These are phyloP conservation scores for Lepisosteus osseus DNA, from an alignment of 2,113 vertebrate genomes.

Conservation along the genomic window DNA sequence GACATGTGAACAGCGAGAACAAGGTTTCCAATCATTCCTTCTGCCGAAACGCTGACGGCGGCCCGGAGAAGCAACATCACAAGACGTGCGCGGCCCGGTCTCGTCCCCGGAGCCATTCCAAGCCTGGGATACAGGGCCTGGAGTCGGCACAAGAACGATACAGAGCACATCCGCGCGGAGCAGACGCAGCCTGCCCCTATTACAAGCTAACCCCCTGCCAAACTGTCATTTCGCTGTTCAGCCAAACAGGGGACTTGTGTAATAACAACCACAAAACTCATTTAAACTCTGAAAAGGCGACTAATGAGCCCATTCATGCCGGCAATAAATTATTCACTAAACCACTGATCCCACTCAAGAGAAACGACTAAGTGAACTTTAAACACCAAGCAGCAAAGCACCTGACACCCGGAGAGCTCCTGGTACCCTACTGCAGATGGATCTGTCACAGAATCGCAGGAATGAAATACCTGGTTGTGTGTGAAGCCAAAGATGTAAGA, in stretches of 20 bases:
- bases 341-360: conserved; percentile 63
- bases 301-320: conserved; percentile 75
- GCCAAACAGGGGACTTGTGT: conserved; percentile 56
- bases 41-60: too few relatives aligned
- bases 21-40: too few relatives aligned
- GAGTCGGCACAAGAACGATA: conserved; percentile 8
- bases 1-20: too few relatives aligned
- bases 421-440: conserved; percentile 3
- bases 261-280: conserved; percentile 69
- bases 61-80: not conserved
- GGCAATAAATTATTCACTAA: conserved; percentile 74
- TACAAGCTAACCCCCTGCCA: conserved; percentile 47
- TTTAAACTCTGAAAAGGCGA: conserved; percentile 76
- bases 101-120: not conserved
- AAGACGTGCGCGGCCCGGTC: not conserved
- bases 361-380: conserved; percentile 68
- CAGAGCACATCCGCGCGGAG: conserved; percentile 36
- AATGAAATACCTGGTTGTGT: too few relatives aligned
- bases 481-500: too few relatives aligned
- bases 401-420: not conserved
- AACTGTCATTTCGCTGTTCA: conserved; percentile 42
- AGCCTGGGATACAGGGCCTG: conserved; percentile 10
- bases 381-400: conserved; percentile 48
- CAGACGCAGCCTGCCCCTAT: conserved; percentile 38
- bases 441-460: too few relatives aligned